These are phyloP conservation scores for Plestiodon gilberti DNA, from an alignment of 2,113 vertebrate species.

Conservation along the genomic window DNA sequence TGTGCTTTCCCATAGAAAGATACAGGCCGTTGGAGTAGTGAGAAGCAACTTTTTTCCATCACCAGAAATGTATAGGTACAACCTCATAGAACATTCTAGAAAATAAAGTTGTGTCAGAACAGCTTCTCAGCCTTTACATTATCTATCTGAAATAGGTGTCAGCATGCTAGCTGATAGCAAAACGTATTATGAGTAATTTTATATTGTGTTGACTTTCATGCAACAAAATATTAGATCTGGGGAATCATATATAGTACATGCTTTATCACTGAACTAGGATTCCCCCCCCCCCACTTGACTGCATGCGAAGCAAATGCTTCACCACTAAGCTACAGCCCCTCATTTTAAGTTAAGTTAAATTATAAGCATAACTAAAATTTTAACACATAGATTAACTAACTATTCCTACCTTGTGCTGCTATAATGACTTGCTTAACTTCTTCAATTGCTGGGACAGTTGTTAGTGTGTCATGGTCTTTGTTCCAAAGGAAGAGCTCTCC, in stretches of 20 bases:
- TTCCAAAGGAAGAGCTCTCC: conserved; percentile 95
- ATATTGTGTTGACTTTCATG: background rate
- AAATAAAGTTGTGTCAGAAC: background rate
- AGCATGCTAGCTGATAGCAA: background rate
- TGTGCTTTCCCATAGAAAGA: conserved; percentile 89
- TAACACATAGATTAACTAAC: conserved; percentile 26
- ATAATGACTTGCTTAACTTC: conserved; percentile 76
- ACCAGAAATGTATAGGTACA: conserved; percentile 86
- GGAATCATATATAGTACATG: background rate
- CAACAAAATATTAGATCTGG: background rate
- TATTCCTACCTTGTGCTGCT: conserved; percentile 73
- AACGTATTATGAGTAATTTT: background rate
- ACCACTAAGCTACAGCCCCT: no score
- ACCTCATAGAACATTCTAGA: conserved; percentile 70
- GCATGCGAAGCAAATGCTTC: no score
- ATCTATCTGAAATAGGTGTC: background rate
- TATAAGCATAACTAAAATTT: background rate
- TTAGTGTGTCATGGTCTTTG: conserved; percentile 88
- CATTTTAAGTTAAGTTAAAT: background rate
- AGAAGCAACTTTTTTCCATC: conserved; percentile 84
- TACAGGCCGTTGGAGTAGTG: conserved; percentile 73
- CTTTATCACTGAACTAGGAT: background rate
- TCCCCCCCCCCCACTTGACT: no score
- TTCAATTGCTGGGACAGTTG: conserved; percentile 76
- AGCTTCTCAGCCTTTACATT: background rate